These are phyloP conservation scores for Gallinago paraguaiae DNA, from an alignment of 2,113 vertebrate genomes.

Conservation along the genomic window DNA sequence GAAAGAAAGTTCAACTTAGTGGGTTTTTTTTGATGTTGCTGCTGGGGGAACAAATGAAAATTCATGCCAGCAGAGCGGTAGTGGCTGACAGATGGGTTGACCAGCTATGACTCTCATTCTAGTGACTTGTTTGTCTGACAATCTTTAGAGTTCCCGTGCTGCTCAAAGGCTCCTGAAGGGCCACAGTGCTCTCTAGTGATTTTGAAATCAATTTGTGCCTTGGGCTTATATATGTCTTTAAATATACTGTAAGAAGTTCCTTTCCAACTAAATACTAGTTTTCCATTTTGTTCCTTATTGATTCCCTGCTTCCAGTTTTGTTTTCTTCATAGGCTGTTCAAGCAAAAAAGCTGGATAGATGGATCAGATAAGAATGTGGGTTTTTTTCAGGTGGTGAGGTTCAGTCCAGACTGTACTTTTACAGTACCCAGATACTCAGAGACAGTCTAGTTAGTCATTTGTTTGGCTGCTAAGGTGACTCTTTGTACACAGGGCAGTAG, in stretches of 20 bases:
- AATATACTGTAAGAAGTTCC: not conserved
- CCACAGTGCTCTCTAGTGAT: conserved; percentile 51
- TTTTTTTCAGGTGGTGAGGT: not conserved
- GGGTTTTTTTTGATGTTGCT: not conserved
- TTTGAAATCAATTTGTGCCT: not conserved
- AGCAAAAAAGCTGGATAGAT: not conserved
- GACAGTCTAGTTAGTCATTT: too few species aligned
- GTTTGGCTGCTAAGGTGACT: not conserved
- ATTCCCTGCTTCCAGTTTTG: not conserved
- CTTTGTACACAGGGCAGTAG: not conserved
- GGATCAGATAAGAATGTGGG: not conserved
- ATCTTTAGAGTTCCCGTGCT: not conserved
- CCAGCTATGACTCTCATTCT: not conserved
- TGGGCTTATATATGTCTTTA: not conserved
- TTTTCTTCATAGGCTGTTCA: not conserved
- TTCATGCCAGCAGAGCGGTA: not conserved
- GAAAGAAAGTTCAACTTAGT: not conserved
- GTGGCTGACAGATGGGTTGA: not conserved
- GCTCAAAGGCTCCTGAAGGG: not conserved
- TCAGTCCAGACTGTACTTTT: not conserved
- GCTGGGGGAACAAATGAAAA: not conserved
- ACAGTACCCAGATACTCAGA: not conserved
- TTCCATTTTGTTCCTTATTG: not conserved
- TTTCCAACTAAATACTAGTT: not conserved
- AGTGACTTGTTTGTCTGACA: not conserved